These are phyloP conservation scores for Athripsodes cinereus DNA, from an alignment of 2,888 invertebrate species.

Conservation along the genomic window DNA sequence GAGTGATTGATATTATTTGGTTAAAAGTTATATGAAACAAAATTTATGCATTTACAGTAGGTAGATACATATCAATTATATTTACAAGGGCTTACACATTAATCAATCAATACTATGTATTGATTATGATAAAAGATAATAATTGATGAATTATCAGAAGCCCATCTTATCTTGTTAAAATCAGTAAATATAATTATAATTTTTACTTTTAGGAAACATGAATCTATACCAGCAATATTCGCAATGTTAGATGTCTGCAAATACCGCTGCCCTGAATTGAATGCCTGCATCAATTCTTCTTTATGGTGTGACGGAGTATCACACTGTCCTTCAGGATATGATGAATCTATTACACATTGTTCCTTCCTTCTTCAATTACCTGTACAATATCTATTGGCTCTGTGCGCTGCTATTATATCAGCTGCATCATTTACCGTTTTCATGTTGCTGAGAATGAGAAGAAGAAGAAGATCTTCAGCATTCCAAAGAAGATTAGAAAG, in stretches of 20 bases:
- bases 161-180: no score
- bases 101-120: no score
- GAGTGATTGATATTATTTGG: no score
- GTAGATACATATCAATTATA: no score
- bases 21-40: no score
- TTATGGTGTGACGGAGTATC: slow-evolving; percentile 75
- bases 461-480: slow-evolving; percentile 66
- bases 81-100: no score
- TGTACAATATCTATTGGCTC: slow-evolving; percentile 60
- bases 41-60: no score
- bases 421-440: slow-evolving; percentile 38
- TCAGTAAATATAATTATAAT: no score
- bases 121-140: no score
- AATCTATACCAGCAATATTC: slow-evolving; percentile 48
- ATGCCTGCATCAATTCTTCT: slow-evolving; percentile 72
- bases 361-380: slow-evolving; percentile 72
- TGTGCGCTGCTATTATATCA: slow-evolving; percentile 44
- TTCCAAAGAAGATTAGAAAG: slow-evolving; percentile 75
- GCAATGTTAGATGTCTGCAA: slow-evolving; percentile 66
- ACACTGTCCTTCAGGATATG: slow-evolving; percentile 76
- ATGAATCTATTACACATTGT: slow-evolving; percentile 75
- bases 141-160: no score
- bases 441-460: slow-evolving; percentile 41
- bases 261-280: slow-evolving; percentile 70
- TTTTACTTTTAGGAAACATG: slow-evolving; percentile 42